These are phyloP conservation scores for Xyliphius kryptos DNA, from an alignment of 2,113 vertebrate genomes.

Conservation along the genomic window DNA sequence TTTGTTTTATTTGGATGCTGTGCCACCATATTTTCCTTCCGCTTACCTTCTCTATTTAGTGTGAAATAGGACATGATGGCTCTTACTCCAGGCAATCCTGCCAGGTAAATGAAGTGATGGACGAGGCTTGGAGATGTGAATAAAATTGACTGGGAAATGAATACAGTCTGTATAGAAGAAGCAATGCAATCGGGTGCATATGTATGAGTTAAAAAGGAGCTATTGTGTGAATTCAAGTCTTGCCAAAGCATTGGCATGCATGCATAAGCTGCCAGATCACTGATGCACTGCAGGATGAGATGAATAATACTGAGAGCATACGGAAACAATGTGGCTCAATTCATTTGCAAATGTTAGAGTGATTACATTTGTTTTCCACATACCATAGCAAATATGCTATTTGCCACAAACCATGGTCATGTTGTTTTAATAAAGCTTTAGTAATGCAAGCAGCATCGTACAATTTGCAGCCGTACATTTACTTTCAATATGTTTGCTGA, in stretches of 20 bases:
- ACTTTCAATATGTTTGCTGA: too few relatives aligned
- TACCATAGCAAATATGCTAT: too few relatives aligned
- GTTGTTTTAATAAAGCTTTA: too few relatives aligned
- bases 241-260: background rate
- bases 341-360: background rate
- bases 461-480: too few relatives aligned
- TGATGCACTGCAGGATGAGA: background rate
- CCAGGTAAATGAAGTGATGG: slow-evolving; percentile 28
- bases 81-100: slow-evolving; percentile 17
- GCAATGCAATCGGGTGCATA: background rate
- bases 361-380: background rate
- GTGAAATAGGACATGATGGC: slow-evolving; percentile 29
- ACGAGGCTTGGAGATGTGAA: background rate
- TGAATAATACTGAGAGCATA: background rate
- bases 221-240: background rate
- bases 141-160: slow-evolving; percentile 13
- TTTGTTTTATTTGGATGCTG: slow-evolving; percentile 1
- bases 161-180: background rate
- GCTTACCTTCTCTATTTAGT: slow-evolving; percentile 7
- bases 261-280: background rate
- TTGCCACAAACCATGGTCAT: too few relatives aligned
- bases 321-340: background rate
- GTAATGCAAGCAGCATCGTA: too few relatives aligned
- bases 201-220: background rate
- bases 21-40: background rate